Evolutionary conservation across 2,888 invertebrate genomes (phyloP), one percentile per base, ranked within the genome.

Genomic region (Charanyca ferruginea): DNA sequence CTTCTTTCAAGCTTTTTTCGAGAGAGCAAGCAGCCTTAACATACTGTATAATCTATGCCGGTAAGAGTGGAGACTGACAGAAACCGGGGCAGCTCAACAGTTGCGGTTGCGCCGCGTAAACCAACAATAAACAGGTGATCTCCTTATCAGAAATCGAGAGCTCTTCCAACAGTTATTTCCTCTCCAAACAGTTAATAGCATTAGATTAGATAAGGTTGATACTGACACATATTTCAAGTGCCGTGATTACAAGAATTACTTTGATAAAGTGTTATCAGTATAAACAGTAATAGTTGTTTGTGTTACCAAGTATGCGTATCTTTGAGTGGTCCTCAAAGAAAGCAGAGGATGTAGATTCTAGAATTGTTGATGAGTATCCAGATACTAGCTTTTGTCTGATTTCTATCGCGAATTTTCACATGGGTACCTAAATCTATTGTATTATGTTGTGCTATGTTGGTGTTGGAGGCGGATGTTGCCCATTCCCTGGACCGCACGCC

Each of bases 161-260:
- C 9, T 52, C n/a, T 41, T n/a, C 7, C 16, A 6, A 18, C 20
- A 51, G 38, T 25, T 45, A 64, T 22, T 73, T 53, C 23, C 44
- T 41, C 49, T 44, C n/a, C 48, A 58, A 61, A 67, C 25, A 55
- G 42, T 41, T 51, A 74, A 66, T 54, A 52, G n/a, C 11, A 16
- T 18, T 9, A 11, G 72, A 72, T 72, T 52, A 75, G 69, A 61
- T 61, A 53, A 0, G 4, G 0, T 9, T 22, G 65, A 57, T 73
- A 57, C 42, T 38, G 41, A 45, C 65, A 51, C 20, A 45, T 1
- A 18, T 48, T 44, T 75, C 55, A 41, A 72, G 72, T 52, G 57
- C 32, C 18, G 23, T 53, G 69, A 75, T 72, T 53, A 41, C 61
- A 35, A 47, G 42, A 48, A 68, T 74, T 47, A 22, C 41, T 20